Evolutionary conservation across 2,888 invertebrate species (phyloP), one percentile per base, ranked within the genome.

Genomic region (Agrotis ipsilon): DNA sequence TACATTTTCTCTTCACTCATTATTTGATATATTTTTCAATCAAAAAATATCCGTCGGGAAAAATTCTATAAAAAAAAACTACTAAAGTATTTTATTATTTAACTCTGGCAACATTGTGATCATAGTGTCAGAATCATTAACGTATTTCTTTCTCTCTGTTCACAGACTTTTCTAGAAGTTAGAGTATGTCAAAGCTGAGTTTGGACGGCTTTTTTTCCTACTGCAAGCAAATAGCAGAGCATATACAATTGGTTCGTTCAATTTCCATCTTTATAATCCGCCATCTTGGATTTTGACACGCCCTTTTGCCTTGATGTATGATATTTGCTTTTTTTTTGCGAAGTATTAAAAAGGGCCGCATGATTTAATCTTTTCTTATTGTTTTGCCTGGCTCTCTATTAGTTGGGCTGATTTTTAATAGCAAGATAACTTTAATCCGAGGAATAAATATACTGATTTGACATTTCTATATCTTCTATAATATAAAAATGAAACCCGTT

Each of bases 151-250:
- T 91, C 92, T 93, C 91, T 94, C 92, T 94, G 89, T 95, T 94
- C 93, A 89, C 96, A 96, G 96, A 96, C 87, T 90, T 89, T 89
- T 90, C 85, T 90, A 92, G 90, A 92, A 90, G 92, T 91, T 92
- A 92, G 88, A 87, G 87, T 89, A 96, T 96, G 96, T 96, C 96
- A 89, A 96, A 96, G 92, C 92, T 96, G 88, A 95, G 93, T 85
- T 89, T 96, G 94, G 96, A 96, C 93, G 95, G 96, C 92, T 96
- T 96, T 94, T 96, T 94, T 94, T 95, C 96, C 87, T 96, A 96
- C 96, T 96, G 96, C 96, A 96, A 96, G 94, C 96, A 95, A 93
- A 96, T 96, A 89, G 96, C 96, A 87, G 96, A 96, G 76, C 96
- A 96, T 91, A 95, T 96, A 90, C 96, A 96, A 90, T 93, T 96